These are phyloP conservation scores for Lepeophtheirus salmonis DNA, from an alignment of 1,140 invertebrate species.

Conservation along the genomic window DNA sequence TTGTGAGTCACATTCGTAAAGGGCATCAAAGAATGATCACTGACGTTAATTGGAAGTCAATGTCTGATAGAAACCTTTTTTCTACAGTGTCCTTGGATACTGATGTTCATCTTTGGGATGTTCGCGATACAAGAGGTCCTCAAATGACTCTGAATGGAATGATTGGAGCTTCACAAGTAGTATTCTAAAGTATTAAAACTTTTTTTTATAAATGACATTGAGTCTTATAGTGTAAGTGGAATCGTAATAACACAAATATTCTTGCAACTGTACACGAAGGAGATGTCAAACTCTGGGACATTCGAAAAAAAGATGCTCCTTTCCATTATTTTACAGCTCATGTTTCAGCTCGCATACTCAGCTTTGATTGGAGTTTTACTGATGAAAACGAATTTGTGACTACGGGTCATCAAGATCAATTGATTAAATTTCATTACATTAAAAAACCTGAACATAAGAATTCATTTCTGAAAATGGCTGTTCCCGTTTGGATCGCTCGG, in stretches of 20 bases:
- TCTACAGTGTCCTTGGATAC: neutral
- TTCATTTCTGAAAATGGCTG: neutral
- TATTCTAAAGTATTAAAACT: neutral
- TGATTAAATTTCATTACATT: neutral
- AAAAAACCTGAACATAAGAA: neutral
- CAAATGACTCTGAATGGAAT: neutral
- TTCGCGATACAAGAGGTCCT: neutral
- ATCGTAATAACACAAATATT: neutral
- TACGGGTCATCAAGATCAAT: neutral
- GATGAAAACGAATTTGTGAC: neutral
- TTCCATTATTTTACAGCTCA: neutral
- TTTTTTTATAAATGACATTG: neutral
- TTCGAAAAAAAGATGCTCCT: neutral
- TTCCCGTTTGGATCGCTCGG: neutral
- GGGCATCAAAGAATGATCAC: neutral
- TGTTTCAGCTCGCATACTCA: slow-evolving; percentile 2
- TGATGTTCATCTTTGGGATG: neutral
- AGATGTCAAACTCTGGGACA: slow-evolving; percentile 6
- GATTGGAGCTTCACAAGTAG: neutral
- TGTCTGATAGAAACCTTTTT: neutral
- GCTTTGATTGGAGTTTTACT: slow-evolving; percentile 7
- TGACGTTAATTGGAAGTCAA: neutral
- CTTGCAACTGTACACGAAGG: neutral
- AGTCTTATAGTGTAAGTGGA: neutral
- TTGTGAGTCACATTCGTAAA: neutral